Percentiles rank a stretch among this genome's conserved stretches.
Conservation (phyloP, 2,888 invertebrate species). For the Ormyrus thymus region DNA sequence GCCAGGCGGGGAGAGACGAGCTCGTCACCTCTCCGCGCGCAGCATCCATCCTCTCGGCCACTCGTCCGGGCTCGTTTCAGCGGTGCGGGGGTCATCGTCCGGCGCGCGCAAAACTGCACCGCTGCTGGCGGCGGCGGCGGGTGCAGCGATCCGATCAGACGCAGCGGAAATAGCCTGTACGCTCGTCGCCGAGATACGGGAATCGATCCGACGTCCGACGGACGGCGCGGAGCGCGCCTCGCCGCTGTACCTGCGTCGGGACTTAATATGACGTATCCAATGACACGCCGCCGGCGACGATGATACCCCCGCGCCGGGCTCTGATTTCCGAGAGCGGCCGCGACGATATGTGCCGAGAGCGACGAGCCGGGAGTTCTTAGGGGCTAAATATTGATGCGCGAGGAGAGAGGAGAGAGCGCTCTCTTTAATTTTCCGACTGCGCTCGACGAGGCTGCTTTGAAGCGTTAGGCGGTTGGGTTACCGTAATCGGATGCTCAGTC, state of each 20-base stretch:
- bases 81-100: constrained; percentile 17
- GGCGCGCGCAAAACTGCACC: not conserved
- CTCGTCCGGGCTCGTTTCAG: too few relatives aligned
- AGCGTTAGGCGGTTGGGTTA: too few relatives aligned
- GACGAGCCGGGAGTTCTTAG: too few relatives aligned
- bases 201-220: constrained; percentile 47
- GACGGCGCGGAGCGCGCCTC: constrained; percentile 6
- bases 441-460: not conserved
- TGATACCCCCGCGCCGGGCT: constrained; percentile 18
- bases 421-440: not conserved
- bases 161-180: constrained; percentile 33
- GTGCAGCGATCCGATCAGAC: constrained; percentile 45
- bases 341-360: too few relatives aligned
- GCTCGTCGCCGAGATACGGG: constrained; percentile 23
- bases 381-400: too few relatives aligned
- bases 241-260: constrained; percentile 23
- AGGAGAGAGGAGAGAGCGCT: not conserved
- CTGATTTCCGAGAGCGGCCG: constrained; percentile 1
- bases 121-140: not conserved
- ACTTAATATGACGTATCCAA: constrained; percentile 60
- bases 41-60: too few relatives aligned
- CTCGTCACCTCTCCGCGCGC: too few relatives aligned
- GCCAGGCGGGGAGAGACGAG: too few relatives aligned
- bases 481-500: too few relatives aligned
- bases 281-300: constrained; percentile 57